These are phyloP conservation scores for Melanotaenia maccullochi DNA, from an alignment of 2,797 vertebrate species.

Conservation along the genomic window DNA sequence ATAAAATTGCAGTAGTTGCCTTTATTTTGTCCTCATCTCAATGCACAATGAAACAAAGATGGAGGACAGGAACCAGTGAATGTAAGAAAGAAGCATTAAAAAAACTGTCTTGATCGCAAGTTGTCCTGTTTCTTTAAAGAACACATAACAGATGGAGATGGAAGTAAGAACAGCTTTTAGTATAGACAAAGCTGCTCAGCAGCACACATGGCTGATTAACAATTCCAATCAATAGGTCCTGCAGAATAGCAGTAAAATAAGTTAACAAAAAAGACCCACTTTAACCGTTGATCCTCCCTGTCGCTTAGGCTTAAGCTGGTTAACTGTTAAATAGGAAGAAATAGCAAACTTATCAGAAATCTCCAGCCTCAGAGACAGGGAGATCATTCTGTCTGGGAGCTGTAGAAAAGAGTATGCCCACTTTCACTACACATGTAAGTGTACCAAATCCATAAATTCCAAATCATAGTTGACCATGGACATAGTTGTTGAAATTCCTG, in stretches of 20 bases:
- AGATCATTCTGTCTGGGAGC: background rate
- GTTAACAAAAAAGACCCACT: conserved; percentile 8
- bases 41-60: conserved; percentile 68
- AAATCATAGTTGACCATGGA: conserved; percentile 23
- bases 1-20: conserved; percentile 81
- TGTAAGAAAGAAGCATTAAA: conserved; percentile 58
- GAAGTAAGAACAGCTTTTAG: conserved; percentile 14
- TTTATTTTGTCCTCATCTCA: conserved; percentile 80
- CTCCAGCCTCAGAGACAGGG: background rate
- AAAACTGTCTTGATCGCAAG: conserved; percentile 44
- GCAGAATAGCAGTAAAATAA: conserved; percentile 27
- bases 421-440: conserved; percentile 34
- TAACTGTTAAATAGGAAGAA: conserved; percentile 19
- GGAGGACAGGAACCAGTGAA: conserved; percentile 36
- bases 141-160: conserved; percentile 27
- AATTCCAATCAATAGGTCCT: conserved; percentile 22
- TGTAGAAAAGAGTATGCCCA: background rate
- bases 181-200: conserved; percentile 3
- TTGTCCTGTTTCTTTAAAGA: conserved; percentile 32
- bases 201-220: conserved; percentile 37
- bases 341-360: conserved; percentile 32
- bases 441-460: conserved; percentile 27
- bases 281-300: conserved; percentile 1
- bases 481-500: conserved; percentile 22
- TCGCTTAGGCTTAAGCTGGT: conserved; percentile 4